These are phyloP conservation scores for Caenorhabditis macrosperma DNA, from an alignment of 2,888 invertebrate species.

Conservation along the genomic window DNA sequence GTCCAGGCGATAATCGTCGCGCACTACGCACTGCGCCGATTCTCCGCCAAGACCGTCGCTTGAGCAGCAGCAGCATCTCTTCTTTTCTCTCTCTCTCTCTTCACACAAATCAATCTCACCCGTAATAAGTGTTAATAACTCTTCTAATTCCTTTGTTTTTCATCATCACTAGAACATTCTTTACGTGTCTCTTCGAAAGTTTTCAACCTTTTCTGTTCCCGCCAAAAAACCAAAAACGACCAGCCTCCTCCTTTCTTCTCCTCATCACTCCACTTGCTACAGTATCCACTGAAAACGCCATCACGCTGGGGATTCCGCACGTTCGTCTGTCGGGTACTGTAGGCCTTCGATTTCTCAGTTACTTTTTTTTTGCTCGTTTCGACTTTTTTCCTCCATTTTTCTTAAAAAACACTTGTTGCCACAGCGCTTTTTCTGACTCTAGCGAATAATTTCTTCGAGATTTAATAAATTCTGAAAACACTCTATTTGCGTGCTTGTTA, in stretches of 20 bases:
- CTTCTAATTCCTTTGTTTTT: slow-evolving; percentile 1
- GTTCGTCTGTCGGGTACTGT: slow-evolving; percentile 53
- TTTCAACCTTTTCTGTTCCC: slow-evolving; percentile 5
- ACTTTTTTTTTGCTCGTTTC: not conserved
- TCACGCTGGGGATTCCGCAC: not conserved
- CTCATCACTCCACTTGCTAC: slow-evolving; percentile 30
- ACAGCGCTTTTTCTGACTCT: slow-evolving; percentile 5
- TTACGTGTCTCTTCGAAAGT: slow-evolving; percentile 36
- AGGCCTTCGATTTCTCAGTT: slow-evolving; percentile 53
- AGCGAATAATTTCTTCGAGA: slow-evolving; percentile 18
- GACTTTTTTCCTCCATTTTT: slow-evolving; percentile 1
- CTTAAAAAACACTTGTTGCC: slow-evolving; percentile 13
- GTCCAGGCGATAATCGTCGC: slow-evolving; percentile 74
- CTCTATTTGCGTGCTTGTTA: not conserved
- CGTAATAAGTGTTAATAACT: slow-evolving; percentile 34
- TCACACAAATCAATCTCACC: slow-evolving; percentile 27
- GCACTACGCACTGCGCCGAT: slow-evolving; percentile 69
- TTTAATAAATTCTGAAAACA: not conserved
- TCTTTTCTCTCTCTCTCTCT: slow-evolving; percentile 16
- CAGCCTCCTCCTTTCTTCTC: slow-evolving; percentile 2
- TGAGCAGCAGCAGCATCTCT: slow-evolving; percentile 13
- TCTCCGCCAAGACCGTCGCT: slow-evolving; percentile 33
- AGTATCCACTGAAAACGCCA: slow-evolving; percentile 48
- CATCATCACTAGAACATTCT: slow-evolving; percentile 18
- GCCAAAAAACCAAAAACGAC: slow-evolving; percentile 6